Evolutionary conservation across 2,888 invertebrate genomes (phyloP).

Genomic region (Halictus quadricinctus): DNA sequence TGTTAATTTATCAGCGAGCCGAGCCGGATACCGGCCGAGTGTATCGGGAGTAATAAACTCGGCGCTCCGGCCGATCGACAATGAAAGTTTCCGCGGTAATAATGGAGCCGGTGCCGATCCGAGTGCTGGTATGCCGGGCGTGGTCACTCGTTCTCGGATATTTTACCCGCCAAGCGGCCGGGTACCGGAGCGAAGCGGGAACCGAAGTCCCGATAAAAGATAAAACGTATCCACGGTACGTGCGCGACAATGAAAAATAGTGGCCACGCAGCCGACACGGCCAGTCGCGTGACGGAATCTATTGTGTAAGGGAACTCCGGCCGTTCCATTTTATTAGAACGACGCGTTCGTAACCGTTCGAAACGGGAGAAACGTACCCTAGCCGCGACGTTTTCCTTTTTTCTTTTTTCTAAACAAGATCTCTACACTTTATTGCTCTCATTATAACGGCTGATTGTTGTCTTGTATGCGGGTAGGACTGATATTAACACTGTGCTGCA

Average conservation of each 20-base stretch:
- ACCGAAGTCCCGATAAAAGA: slow-evolving; percentile 75
- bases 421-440: neutral
- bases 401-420: neutral
- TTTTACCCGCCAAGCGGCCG: slow-evolving; percentile 45
- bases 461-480: neutral
- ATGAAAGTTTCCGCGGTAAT: slow-evolving; percentile 69
- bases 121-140: slow-evolving; percentile 75
- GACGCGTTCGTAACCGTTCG: slow-evolving; percentile 30
- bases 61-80: slow-evolving; percentile 56
- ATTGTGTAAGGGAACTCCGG: slow-evolving; percentile 43
- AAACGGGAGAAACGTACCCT: neutral
- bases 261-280: slow-evolving; percentile 41
- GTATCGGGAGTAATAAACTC: slow-evolving; percentile 51
- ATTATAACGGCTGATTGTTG: neutral
- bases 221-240: slow-evolving; percentile 66
- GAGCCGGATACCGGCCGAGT: slow-evolving; percentile 47
- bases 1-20: slow-evolving; percentile 52
- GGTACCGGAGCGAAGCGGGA: slow-evolving; percentile 32
- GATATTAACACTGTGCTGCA: neutral
- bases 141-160: slow-evolving; percentile 71
- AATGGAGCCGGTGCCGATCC: slow-evolving; percentile 54
- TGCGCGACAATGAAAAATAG: slow-evolving; percentile 63
- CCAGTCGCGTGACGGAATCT: slow-evolving; percentile 62
- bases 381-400: neutral
- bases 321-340: slow-evolving; percentile 29